phyloP scores from a whole-genome alignment of 2,888 invertebrate species.

The Merodon equestris region DNA sequence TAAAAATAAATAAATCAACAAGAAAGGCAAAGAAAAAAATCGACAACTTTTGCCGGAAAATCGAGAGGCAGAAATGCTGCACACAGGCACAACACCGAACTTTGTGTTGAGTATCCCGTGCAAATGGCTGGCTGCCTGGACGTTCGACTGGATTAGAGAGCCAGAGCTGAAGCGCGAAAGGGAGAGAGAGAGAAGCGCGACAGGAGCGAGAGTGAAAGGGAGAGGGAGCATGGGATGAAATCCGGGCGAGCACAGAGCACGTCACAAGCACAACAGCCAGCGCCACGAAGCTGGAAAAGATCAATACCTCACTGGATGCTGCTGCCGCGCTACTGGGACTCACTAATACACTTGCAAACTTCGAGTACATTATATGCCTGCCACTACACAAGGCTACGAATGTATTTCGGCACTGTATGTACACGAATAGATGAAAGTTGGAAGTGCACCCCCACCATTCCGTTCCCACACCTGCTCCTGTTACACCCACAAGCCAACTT shows the following conservation, averaged over 20 bases:
- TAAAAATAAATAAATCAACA: constrained; percentile 24
- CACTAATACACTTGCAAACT: constrained; percentile 45
- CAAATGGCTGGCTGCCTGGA: constrained; percentile 44
- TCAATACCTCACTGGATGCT: constrained; percentile 64
- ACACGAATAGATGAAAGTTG: constrained; percentile 22
- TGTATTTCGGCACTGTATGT: too few species aligned
- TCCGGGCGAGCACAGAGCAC: constrained; percentile 58
- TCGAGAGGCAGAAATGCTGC: constrained; percentile 47
- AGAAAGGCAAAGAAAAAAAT: constrained; percentile 20
- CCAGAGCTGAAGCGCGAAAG: neutral
- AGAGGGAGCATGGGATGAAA: constrained; percentile 9
- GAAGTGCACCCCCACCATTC: constrained; percentile 42
- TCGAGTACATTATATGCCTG: constrained; percentile 53
- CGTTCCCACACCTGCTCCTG: constrained; percentile 10
- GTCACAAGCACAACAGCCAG: constrained; percentile 12
- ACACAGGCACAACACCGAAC: constrained; percentile 43
- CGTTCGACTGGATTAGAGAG: constrained; percentile 49
- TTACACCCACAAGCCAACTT: neutral
- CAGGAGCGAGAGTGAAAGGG: too few species aligned
- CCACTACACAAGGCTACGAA: constrained; percentile 16
- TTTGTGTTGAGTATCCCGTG: constrained; percentile 53
- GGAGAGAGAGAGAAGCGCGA: constrained; percentile 23
- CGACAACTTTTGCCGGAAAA: constrained; percentile 28
- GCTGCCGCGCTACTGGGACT: constrained; percentile 57
- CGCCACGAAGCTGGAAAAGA: constrained; percentile 58